Evolutionary conservation across 2,797 vertebrate species (phyloP).

Genomic region (Graptemys geographica): DNA sequence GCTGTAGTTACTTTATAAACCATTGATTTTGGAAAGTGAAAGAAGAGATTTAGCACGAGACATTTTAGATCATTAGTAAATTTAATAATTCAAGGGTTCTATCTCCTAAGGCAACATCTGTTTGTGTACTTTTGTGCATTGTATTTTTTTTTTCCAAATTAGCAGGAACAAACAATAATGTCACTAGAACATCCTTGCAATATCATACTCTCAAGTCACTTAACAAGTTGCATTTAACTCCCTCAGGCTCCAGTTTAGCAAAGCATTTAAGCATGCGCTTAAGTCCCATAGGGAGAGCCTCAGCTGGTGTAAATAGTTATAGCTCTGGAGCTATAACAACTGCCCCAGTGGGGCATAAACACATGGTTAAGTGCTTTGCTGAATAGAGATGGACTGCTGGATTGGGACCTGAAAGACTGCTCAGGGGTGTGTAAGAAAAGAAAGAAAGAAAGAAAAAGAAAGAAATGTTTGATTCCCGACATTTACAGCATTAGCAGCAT

Average conservation of each 20-base stretch:
- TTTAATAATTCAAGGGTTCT: slow-evolving; percentile 69
- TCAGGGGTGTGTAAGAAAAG: not conserved
- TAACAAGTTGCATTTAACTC: not conserved
- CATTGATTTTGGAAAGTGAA: slow-evolving; percentile 54
- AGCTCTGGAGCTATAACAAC: not conserved
- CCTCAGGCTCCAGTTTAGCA: slow-evolving; percentile 3
- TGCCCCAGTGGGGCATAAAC: not conserved
- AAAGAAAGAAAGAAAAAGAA: not conserved
- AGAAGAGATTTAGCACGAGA: slow-evolving; percentile 52
- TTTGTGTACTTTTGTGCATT: slow-evolving; percentile 6
- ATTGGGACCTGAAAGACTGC: not conserved
- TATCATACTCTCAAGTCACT: not conserved
- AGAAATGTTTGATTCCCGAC: not conserved
- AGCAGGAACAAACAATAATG: not conserved
- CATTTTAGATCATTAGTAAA: slow-evolving; percentile 52
- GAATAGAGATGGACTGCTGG: not conserved
- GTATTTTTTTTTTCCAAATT: not conserved
- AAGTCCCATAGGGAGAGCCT: slow-evolving; percentile 3
- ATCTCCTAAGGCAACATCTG: slow-evolving; percentile 23
- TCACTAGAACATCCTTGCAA: not conserved
- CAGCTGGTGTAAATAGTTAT: not conserved
- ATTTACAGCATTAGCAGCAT: not conserved
- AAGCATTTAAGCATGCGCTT: not conserved
- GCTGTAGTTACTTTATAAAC: slow-evolving; percentile 56
- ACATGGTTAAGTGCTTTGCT: not conserved